phyloP scores from a whole-genome alignment of 1,140 invertebrate species.

The Brachionus sp. region DNA sequence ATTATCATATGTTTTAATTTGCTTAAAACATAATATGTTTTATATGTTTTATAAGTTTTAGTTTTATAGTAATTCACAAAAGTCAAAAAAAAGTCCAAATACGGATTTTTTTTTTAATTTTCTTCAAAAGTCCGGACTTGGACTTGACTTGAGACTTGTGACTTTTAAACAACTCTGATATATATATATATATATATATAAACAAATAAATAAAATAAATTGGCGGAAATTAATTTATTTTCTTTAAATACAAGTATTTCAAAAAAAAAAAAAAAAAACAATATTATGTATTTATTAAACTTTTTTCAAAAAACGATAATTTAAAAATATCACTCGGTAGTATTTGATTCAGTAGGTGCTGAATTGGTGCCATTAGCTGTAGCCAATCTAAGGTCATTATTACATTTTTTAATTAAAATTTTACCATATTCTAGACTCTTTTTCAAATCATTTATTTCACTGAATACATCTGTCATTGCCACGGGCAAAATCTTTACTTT shows the following conservation, averaged over 20 bases:
- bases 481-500: constrained; percentile 40
- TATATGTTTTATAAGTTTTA: no score
- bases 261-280: not conserved
- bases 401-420: constrained; percentile 42
- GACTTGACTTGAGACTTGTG: no score
- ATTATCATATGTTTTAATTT: no score
- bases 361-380: not conserved
- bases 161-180: no score
- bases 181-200: no score
- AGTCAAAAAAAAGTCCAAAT: no score
- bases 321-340: not conserved
- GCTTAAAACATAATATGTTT: no score
- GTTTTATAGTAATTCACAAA: no score
- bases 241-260: not conserved
- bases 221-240: not conserved
- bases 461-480: constrained; percentile 33
- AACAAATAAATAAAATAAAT: no score
- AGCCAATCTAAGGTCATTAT: not conserved
- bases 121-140: no score
- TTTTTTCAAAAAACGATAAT: not conserved
- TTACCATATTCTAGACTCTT: constrained; percentile 23
- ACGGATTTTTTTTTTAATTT: no score
- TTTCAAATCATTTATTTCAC: constrained; percentile 40
- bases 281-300: not conserved
- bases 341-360: not conserved